Evolutionary conservation across 2,113 vertebrate species (phyloP).

Genomic region (Macrotus californicus): DNA sequence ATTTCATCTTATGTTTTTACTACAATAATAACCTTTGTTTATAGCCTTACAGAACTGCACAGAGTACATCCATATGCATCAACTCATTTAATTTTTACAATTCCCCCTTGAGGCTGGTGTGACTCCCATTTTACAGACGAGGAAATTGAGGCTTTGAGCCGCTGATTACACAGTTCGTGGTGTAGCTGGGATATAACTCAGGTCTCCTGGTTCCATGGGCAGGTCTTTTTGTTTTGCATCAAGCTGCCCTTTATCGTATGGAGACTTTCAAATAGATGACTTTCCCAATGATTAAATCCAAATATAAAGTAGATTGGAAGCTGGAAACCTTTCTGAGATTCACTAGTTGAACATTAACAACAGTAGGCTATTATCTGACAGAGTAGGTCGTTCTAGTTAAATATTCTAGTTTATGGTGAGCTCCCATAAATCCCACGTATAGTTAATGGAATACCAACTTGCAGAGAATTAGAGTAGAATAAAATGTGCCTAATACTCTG

Average conservation of each 20-base stretch:
- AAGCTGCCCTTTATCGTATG: not conserved
- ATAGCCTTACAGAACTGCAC: not conserved
- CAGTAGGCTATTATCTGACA: constrained; percentile 58
- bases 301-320: constrained; percentile 28
- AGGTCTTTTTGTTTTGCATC: not conserved
- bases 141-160: not conserved
- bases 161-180: not conserved
- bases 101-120: not conserved
- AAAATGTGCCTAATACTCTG: constrained; percentile 25
- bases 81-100: constrained; percentile 1
- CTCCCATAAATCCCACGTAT: constrained; percentile 51
- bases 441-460: constrained; percentile 67
- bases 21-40: not conserved
- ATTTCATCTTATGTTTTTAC: not conserved
- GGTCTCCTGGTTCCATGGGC: not conserved
- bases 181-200: not conserved
- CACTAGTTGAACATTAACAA: constrained; percentile 72
- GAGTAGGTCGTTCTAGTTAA: constrained; percentile 59
- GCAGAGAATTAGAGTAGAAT: constrained; percentile 52
- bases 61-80: not conserved
- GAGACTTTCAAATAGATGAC: constrained; percentile 5
- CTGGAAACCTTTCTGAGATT: constrained; percentile 40
- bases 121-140: constrained; percentile 30
- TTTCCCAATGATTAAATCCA: constrained; percentile 21
- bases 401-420: constrained; percentile 58